Percentiles rank a stretch among this genome's conserved stretches.
Conservation (phyloP, 1,140 invertebrate genomes). For the Stegodyphus dumicola region DNA sequence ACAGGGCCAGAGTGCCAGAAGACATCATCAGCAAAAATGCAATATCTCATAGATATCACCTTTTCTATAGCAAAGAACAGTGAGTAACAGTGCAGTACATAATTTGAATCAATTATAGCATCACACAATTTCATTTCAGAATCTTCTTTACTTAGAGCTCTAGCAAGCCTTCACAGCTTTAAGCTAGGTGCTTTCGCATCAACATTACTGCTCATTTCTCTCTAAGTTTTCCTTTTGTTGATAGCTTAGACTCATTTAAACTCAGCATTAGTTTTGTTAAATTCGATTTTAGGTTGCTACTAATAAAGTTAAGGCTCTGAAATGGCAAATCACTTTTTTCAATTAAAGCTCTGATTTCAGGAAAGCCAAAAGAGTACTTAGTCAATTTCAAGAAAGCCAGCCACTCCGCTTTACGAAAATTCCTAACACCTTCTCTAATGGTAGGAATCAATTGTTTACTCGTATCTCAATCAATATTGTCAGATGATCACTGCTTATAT, state of each 20-base stretch:
- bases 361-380: background rate
- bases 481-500: conserved; percentile 3
- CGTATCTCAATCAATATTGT: conserved; percentile 7
- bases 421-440: background rate
- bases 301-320: background rate
- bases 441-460: background rate
- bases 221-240: conserved; percentile 12
- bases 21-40: background rate
- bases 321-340: background rate
- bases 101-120: background rate
- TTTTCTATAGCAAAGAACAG: background rate
- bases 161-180: background rate
- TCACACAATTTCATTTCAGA: background rate
- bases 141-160: background rate
- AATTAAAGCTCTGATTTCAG: background rate
- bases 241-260: conserved; percentile 8
- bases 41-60: background rate
- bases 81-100: background rate
- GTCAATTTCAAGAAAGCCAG: background rate
- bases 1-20: background rate
- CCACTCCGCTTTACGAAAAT: no score
- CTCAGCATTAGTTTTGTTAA: conserved; percentile 8
- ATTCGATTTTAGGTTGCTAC: background rate
- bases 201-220: conserved; percentile 5
- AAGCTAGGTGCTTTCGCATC: background rate